Percentiles rank a stretch among this genome's conserved stretches.
Evolutionary conservation across 2,888 invertebrate species (phyloP).

Genomic region (Leucoptera coffeella): DNA sequence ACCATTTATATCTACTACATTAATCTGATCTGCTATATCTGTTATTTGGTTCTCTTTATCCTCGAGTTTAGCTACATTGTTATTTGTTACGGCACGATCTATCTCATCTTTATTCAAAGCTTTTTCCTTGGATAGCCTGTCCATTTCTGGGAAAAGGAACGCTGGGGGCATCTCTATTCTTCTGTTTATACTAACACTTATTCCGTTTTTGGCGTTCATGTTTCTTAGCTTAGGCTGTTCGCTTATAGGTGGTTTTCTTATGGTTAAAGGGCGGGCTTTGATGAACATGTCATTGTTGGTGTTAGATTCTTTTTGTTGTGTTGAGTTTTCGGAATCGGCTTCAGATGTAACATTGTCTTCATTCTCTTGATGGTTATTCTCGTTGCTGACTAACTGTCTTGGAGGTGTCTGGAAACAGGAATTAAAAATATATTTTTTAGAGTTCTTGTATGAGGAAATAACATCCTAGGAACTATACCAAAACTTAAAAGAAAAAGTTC

Average conservation of each 20-base stretch:
- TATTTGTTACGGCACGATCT: constrained; percentile 28
- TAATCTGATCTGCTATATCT: constrained; percentile 44
- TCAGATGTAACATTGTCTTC: constrained; percentile 19
- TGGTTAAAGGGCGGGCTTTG: constrained; percentile 78
- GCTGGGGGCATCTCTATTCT: constrained; percentile 80
- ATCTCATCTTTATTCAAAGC: constrained; percentile 32
- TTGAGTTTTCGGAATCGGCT: constrained; percentile 24
- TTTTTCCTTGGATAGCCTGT: constrained; percentile 49
- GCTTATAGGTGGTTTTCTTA: constrained; percentile 75
- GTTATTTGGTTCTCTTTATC: constrained; percentile 31
- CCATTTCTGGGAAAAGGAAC: constrained; percentile 73
- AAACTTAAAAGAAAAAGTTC: no score
- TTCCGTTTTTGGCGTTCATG: constrained; percentile 48
- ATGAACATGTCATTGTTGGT: constrained; percentile 45
- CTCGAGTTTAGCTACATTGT: constrained; percentile 34
- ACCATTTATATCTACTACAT: constrained; percentile 44
- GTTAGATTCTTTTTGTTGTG: constrained; percentile 37
- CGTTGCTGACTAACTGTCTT: constrained; percentile 41
- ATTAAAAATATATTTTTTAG: no score
- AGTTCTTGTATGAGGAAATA: no score
- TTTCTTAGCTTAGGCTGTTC: constrained; percentile 73
- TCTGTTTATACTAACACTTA: constrained; percentile 64
- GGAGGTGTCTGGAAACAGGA: constrained; percentile 47
- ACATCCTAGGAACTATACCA: no score
- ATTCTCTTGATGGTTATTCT: constrained; percentile 20